Base-by-base conservation (phyloP, 2,797 vertebrate species). In the Hirundo rustica region DNA sequence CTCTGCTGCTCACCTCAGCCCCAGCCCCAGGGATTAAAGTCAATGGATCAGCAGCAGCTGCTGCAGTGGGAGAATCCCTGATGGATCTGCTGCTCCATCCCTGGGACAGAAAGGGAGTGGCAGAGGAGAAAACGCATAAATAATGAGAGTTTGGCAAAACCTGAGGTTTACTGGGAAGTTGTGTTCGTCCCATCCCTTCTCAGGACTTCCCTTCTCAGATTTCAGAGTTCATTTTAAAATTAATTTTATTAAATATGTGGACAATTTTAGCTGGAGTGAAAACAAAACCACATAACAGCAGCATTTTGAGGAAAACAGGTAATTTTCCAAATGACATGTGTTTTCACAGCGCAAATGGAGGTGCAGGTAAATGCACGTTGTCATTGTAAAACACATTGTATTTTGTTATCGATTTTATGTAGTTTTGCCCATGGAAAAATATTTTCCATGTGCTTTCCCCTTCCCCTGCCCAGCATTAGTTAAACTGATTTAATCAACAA, bases 271-370 rank as follows among this genome's bases (percentile, higher is more conserved):
- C 47, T 57, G 13, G 23, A 50, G 83, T 42, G 60, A 42, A 61
- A 68, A 72, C 7, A 34, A 66, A 85, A 16, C 62, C 58, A 12
- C 6, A 0, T n/a, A 53, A n/a, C 11, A 16, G 47, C 30, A 53
- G 8, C 4, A 3, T 34, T 84, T 71, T 13, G 45, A 65, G 22
- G 45, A 65, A 80, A 83, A 70, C 3, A 21, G 3, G 7, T 61
- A 4, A 48, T 54, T 45, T n/a, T 20, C 48, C 14, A 8, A 20
- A 7, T 25, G 30, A 18, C 2, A 1, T 0, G 1, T n/a, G 11
- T 27, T 82, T 85, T 40, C 22, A 30, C 38, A 17, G 55, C 34
- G 27, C 17, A 27, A 54, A 22, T 7, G 47, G 82, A 70, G 17
- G 6, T 42, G 30, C 36, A 44, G 71, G 9, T 76, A 38, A 72